Evolutionary conservation across 2,888 invertebrate genomes (phyloP), one percentile per base, ranked within the genome.

Genomic region (Plebejus melissa): DNA sequence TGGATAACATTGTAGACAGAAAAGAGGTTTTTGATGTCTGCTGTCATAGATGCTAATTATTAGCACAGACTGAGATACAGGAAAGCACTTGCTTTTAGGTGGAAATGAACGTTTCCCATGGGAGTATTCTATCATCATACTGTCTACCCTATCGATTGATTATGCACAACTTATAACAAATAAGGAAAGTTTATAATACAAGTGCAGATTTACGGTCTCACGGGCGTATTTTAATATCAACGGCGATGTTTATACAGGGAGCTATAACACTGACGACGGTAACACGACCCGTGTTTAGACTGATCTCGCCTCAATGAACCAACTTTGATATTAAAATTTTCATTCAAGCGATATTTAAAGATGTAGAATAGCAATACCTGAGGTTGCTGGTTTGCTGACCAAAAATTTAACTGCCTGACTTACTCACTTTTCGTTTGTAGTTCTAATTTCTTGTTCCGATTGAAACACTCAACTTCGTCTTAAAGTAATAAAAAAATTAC

Each of bases 221-320:
- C 88, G 88, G 83, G 79, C 82, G 79, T 89, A 90, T 90, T 90
- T 89, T 86, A 89, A 90, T 90, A 90, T 89, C 86, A 86, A 81
- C 79, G 77, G 72, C 77, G 80, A 80, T 90, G 90, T 90, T 90
- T 90, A 89, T 85, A 87, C 81, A 85, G 79, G 81, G 81, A 85
- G 84, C 82, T 86, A 87, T 84, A 89, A 89, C 88, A 89, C 79
- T 58, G 70, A 75, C 83, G 83, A 76, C 77, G 80, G 85, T 77
- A 85, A 90, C 84, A 78, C 76, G 91, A 91, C 76, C 80, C 82
- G 78, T 92, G 92, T 92, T 93, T 91, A 90, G 92, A 88, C 93
- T 91, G 90, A 91, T 90, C 89, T 88, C 82, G 84, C 82, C 81
- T 90, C 86, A 91, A 91, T 91, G 91, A 86, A 80, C 4, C 16